Evolutionary conservation across 2,113 vertebrate genomes (phyloP).

Genomic region (Caranx ignobilis): DNA sequence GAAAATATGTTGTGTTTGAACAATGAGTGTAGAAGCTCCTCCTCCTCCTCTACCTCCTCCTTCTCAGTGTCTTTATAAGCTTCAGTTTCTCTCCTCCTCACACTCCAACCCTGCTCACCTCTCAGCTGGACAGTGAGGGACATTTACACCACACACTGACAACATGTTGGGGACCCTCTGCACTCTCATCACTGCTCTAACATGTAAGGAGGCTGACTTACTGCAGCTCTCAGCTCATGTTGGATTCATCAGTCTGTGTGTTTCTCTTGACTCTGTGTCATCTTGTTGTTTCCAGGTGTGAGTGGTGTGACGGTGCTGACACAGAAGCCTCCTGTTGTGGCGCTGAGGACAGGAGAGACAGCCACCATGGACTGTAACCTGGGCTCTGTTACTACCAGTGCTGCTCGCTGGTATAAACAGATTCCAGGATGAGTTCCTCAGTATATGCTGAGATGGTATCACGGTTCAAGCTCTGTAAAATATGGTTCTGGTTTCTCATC

Average conservation of each 20-base stretch:
- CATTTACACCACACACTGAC: too few species aligned
- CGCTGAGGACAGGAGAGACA: conserved; percentile 24
- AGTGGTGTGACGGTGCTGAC: conserved; percentile 46
- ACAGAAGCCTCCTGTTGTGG: conserved; percentile 57
- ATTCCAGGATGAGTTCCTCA: not conserved
- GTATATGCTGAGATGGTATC: too few species aligned
- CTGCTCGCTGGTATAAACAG: conserved; percentile 4
- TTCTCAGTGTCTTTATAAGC: too few species aligned
- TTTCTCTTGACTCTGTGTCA: conserved; percentile 27
- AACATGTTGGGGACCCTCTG: conserved; percentile 69
- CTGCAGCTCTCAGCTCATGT: conserved; percentile 42
- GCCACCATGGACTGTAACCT: conserved; percentile 63
- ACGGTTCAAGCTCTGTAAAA: too few species aligned
- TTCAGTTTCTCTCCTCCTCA: too few species aligned
- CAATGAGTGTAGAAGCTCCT: too few species aligned
- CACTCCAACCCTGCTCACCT: too few species aligned
- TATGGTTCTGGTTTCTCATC: too few species aligned
- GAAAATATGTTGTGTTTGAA: too few species aligned
- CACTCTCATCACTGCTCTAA: conserved; percentile 64
- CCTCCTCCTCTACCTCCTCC: too few species aligned
- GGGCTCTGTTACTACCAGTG: not conserved
- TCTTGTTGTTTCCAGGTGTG: conserved; percentile 59
- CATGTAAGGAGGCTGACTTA: conserved; percentile 40
- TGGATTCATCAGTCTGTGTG: conserved; percentile 39
- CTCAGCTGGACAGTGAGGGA: too few species aligned